Evolutionary conservation across 2,113 vertebrate species (phyloP).

Genomic region (Silurus asotus): DNA sequence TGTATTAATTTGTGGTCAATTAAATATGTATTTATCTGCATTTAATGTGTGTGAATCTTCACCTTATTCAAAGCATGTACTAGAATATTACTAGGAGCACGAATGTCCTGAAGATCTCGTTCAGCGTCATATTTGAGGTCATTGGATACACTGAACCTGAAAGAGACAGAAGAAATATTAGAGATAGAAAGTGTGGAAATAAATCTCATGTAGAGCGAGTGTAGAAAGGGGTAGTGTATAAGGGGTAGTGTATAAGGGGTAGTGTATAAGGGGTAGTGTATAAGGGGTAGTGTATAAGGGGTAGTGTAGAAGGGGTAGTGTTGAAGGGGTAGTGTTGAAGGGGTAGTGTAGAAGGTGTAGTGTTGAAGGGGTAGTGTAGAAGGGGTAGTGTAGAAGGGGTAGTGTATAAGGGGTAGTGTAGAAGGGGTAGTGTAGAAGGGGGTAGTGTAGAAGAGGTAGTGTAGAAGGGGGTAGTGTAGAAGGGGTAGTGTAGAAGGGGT

Average conservation of each 20-base stretch:
- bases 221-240: background rate
- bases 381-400: background rate
- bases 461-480: no score
- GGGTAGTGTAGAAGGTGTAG: background rate
- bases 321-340: background rate
- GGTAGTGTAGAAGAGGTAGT: background rate
- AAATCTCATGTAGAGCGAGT: no score
- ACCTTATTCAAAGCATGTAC: conserved; percentile 99
- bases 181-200: background rate
- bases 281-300: background rate
- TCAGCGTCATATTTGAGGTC: conserved; percentile 97
- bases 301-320: no score
- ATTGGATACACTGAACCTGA: conserved; percentile 98
- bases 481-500: background rate
- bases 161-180: conserved; percentile 31
- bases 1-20: no score
- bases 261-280: background rate
- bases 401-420: background rate
- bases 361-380: no score
- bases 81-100: conserved; percentile 79
- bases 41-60: conserved; percentile 27
- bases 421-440: background rate
- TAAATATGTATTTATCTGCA: background rate
- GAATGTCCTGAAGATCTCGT: conserved; percentile 94
- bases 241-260: no score